Evolutionary conservation across 2,888 invertebrate genomes (phyloP), one percentile per base, ranked within the genome.

Genomic region (Lapara coniferarum): DNA sequence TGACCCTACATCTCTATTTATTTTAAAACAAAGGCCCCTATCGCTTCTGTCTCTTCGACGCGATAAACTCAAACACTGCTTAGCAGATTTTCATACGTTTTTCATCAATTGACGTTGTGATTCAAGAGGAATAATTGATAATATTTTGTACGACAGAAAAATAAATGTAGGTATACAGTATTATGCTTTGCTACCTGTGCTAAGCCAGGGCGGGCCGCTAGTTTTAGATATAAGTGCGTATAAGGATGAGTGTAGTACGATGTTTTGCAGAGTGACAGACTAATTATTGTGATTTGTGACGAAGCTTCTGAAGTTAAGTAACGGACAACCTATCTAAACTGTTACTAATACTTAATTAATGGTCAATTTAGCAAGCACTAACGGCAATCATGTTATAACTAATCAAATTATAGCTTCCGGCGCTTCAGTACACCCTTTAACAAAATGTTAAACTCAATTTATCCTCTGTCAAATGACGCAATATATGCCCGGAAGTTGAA

Each of bases 301-400:
- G 49, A 49, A 49, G 49, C 19, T 19, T 25, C 63, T 19, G 16
- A 46, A 63, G 49, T 19, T 49, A 63, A 63, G 46, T 63, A 19
- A 63, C 46, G 13, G 13, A 19, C 63, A 12, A 12, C 19, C 49
- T 49, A 46, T 63, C 63, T 63, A 63, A 46, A 63, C 49, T 63
- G 13, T 63, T 49, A 49, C 63, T 19, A 13, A 13, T 63, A 63
- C 13, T 19, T 63, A 63, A 63, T 46, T 63, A 63, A 19, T 63
- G 49, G 19, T 49, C 63, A 49, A 49, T 63, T 46, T 63, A 49
- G 46, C 63, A 63, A 55, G 63, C 63, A 63, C 63, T 49, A 63
- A 63, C 13, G 49, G 46, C 46, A 46, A 16, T 49, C 25, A 63
- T 63, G 63, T 63, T 63, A 49, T 12, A 46, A 59, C 49, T 63